These are phyloP conservation scores for Naja naja DNA, from an alignment of 2,113 vertebrate species.

Conservation along the genomic window DNA sequence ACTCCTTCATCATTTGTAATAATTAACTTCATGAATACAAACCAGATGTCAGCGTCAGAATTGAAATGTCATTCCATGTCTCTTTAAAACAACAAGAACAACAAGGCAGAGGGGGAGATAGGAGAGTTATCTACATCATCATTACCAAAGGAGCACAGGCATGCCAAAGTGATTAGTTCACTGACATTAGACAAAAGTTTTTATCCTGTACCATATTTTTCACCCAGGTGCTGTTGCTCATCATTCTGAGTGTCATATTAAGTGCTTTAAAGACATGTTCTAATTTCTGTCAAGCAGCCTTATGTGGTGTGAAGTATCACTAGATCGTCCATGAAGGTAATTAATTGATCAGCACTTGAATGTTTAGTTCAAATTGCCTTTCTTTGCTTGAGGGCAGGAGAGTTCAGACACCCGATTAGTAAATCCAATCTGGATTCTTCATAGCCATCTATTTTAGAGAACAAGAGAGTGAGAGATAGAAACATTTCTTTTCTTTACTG, in stretches of 20 bases:
- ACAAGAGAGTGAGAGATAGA: neutral
- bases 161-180: neutral
- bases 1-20: neutral
- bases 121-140: neutral
- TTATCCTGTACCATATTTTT: neutral
- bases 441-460: neutral
- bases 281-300: neutral
- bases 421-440: neutral
- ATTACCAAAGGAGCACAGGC: neutral
- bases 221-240: neutral
- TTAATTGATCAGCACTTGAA: conserved; percentile 1
- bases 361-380: neutral
- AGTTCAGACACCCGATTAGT: neutral
- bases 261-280: neutral
- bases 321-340: neutral
- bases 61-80: neutral
- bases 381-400: neutral
- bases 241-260: neutral
- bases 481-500: neutral
- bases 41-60: neutral
- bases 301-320: neutral
- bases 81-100: neutral
- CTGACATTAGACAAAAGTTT: neutral
- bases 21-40: neutral
- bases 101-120: neutral